Percentiles rank a stretch among this genome's conserved stretches.
These are phyloP conservation scores for Diarsia dahlii DNA, from an alignment of 2,888 invertebrate species.

Conservation along the genomic window DNA sequence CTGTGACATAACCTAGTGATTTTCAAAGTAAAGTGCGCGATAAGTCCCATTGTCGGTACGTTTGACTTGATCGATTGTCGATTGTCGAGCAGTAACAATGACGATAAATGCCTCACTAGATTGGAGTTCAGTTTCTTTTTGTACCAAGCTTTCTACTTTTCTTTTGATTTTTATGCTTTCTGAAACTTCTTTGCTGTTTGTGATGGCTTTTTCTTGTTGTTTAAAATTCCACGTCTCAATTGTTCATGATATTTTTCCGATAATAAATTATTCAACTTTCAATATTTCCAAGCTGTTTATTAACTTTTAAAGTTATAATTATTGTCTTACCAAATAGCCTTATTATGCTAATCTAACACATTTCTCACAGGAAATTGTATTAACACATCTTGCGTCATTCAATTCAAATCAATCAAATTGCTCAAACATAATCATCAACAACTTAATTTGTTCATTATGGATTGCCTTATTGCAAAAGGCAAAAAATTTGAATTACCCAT, in stretches of 20 bases:
- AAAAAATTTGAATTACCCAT: conserved; percentile 48
- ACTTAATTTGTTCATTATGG: conserved; percentile 32
- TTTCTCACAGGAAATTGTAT: conserved; percentile 20
- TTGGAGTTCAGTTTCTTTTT: conserved; percentile 74
- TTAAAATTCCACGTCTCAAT: conserved; percentile 6
- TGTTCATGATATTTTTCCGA: conserved; percentile 9
- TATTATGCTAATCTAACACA: conserved; percentile 19
- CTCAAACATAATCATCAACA: conserved; percentile 20
- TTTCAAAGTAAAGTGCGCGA: conserved; percentile 73
- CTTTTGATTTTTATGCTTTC: conserved; percentile 45
- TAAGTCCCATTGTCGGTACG: conserved; percentile 79
- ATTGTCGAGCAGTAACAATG: conserved; percentile 81
- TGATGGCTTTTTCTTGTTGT: conserved; percentile 40
- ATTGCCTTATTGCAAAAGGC: conserved; percentile 22
- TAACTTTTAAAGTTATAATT: not conserved
- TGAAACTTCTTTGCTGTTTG: conserved; percentile 42
- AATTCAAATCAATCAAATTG: conserved; percentile 34
- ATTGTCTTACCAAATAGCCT: conserved; percentile 1
- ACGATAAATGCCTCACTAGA: conserved; percentile 82
- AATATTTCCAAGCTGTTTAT: not conserved
- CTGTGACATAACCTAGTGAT: conserved; percentile 71
- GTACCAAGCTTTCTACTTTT: conserved; percentile 54
- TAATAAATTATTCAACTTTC: not conserved
- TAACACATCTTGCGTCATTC: conserved; percentile 21
- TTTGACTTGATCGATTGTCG: conserved; percentile 79